Conservation (phyloP, 2,797 vertebrate species). For the Graptemys geographica region DNA sequence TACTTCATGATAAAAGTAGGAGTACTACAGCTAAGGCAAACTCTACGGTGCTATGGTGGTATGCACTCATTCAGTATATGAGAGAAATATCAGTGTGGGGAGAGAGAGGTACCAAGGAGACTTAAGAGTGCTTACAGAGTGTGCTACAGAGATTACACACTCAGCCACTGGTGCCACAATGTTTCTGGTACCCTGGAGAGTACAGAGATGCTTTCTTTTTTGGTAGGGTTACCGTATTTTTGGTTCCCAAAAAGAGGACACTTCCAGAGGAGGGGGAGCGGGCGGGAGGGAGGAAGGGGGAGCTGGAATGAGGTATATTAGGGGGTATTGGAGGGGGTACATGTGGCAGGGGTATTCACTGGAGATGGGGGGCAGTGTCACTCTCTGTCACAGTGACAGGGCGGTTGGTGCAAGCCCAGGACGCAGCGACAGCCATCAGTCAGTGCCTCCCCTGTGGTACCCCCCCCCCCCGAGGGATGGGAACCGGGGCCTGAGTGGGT, state of each 20-base stretch:
- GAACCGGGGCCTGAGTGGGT: too few species aligned
- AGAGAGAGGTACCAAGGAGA: constrained; percentile 11
- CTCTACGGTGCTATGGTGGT: constrained; percentile 10
- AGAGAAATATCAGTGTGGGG: constrained; percentile 24
- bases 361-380: neutral
- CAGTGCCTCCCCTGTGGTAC: too few species aligned
- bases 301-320: too few species aligned
- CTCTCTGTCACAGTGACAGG: too few species aligned
- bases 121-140: neutral
- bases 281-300: too few species aligned
- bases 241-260: neutral
- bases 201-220: neutral
- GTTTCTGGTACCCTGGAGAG: neutral
- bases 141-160: neutral
- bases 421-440: too few species aligned
- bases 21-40: neutral
- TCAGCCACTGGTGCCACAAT: neutral
- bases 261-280: neutral
- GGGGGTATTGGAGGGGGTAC: neutral
- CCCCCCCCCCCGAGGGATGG: too few species aligned
- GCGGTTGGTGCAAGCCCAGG: too few species aligned
- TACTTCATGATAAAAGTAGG: constrained; percentile 26
- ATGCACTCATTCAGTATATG: constrained; percentile 16
- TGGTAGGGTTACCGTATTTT: neutral
- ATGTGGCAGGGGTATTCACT: neutral